Base-by-base conservation (phyloP, 92 coral and sea anemone genomes). In the Zoanthus solanderi region DNA sequence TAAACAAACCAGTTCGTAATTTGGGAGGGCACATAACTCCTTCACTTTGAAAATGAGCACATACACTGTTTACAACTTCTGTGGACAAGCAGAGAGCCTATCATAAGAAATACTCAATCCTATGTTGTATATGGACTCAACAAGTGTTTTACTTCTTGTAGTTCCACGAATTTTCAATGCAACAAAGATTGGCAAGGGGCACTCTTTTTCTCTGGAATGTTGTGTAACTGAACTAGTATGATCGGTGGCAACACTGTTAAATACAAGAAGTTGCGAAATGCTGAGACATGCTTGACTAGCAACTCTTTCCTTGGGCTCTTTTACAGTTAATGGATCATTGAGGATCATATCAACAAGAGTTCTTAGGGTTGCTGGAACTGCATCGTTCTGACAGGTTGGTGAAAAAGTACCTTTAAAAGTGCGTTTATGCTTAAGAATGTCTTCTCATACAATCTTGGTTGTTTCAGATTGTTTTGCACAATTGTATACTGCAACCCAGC, bases 251-350 rank as follows among this genome's bases (percentile, higher is more conserved):
- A 48, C 74, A 72, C 86, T 78, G 79, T 78, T 87, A 52, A 87
- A 87, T 87, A 66, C 73, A 42, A 88, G 50, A 9, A 88, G 87
- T 37, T 88, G 91, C 18, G 67, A 76, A 17, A 88, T 61, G 84
- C 82, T 88, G 61, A 88, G 87, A 37, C 91, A 88, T 71, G 91
- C 91, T 75, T 88, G 83, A 88, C 79, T 78, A 76, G 60, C 44
- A n/a, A 28, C 67, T 80, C 71, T 18, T 61, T 80, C 68, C 56
- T 80, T 46, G 9, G 72, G 46, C 75, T 80, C 72, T 11, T 42
- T 54, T 37, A 67, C 53, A 83, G 53, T 66, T 65, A 57, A 67
- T 83, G 87, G 72, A 53, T 58, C 44, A 66, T 54, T 48, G 48
- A 78, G 66, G 1, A 53, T 48, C 65, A 29, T 78, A 31, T 53